phyloP scores from a whole-genome alignment of 1,140 invertebrate species.

The Megathymus violae region DNA sequence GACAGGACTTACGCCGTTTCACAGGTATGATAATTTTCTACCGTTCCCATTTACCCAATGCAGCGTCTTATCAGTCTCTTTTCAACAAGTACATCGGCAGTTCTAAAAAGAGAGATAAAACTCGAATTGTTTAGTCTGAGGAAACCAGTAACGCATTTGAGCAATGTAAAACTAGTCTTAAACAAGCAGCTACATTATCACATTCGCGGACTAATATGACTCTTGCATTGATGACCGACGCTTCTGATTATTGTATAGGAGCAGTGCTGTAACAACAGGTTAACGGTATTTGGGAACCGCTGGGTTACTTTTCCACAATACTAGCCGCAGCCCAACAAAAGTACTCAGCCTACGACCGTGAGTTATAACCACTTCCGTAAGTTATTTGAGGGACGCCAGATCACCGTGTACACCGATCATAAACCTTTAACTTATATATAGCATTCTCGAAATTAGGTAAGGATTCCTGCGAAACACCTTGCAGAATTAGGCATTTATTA shows the following conservation, averaged over 20 bases:
- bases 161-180: slow-evolving; percentile 61
- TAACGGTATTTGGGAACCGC: slow-evolving; percentile 44
- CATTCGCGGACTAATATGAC: slow-evolving; percentile 36
- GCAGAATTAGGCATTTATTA: slow-evolving; percentile 14
- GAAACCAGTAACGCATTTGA: slow-evolving; percentile 58
- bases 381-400: slow-evolving; percentile 25
- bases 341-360: slow-evolving; percentile 47
- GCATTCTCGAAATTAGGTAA: slow-evolving; percentile 22
- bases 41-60: slow-evolving; percentile 19
- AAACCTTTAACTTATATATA: slow-evolving; percentile 27
- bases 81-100: slow-evolving; percentile 27
- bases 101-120: slow-evolving; percentile 39
- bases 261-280: slow-evolving; percentile 49
- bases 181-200: slow-evolving; percentile 45
- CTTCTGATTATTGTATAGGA: slow-evolving; percentile 52
- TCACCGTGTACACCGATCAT: slow-evolving; percentile 34
- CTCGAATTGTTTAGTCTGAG: slow-evolving; percentile 50
- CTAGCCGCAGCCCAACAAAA: slow-evolving; percentile 13
- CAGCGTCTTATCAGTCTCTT: slow-evolving; percentile 8
- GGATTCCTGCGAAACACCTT: slow-evolving; percentile 1
- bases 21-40: slow-evolving; percentile 35
- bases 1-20: slow-evolving; percentile 1
- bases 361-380: slow-evolving; percentile 55
- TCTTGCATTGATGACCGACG: slow-evolving; percentile 38
- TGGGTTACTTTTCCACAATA: slow-evolving; percentile 64